Evolutionary conservation across 2,888 invertebrate genomes (phyloP).

Genomic region (Leistus spinibarbis): DNA sequence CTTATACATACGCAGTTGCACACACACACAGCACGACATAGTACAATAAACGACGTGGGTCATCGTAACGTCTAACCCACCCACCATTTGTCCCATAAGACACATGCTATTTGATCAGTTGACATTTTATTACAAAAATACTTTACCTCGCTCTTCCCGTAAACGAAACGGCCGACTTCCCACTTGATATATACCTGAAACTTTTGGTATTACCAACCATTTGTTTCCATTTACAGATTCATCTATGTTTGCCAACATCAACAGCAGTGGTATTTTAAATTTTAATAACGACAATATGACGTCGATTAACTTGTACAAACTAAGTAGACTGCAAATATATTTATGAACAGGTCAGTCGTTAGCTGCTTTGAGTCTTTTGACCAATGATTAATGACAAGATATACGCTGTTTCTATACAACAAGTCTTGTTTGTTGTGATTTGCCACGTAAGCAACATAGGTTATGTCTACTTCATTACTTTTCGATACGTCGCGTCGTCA

Average conservation of each 20-base stretch:
- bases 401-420: no score
- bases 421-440: no score
- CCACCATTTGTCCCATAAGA: slow-evolving; percentile 20
- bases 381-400: no score
- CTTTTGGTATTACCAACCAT: background rate
- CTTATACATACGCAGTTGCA: background rate
- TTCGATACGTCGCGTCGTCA: slow-evolving; percentile 27
- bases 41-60: slow-evolving; percentile 20
- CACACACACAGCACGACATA: background rate
- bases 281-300: no score
- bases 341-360: no score
- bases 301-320: no score
- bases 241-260: no score
- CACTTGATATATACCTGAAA: background rate
- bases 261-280: no score
- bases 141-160: slow-evolving; percentile 2
- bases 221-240: background rate
- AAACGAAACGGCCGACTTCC: background rate
- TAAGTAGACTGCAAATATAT: no score
- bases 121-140: slow-evolving; percentile 25
- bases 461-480: slow-evolving; percentile 36
- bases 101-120: slow-evolving; percentile 24
- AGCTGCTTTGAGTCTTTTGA: no score
- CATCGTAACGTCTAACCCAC: slow-evolving; percentile 9
- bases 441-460: no score